Evolutionary conservation across 2,113 vertebrate species (phyloP), one percentile per base, ranked within the genome.

Genomic region (Neofelis nebulosa): DNA sequence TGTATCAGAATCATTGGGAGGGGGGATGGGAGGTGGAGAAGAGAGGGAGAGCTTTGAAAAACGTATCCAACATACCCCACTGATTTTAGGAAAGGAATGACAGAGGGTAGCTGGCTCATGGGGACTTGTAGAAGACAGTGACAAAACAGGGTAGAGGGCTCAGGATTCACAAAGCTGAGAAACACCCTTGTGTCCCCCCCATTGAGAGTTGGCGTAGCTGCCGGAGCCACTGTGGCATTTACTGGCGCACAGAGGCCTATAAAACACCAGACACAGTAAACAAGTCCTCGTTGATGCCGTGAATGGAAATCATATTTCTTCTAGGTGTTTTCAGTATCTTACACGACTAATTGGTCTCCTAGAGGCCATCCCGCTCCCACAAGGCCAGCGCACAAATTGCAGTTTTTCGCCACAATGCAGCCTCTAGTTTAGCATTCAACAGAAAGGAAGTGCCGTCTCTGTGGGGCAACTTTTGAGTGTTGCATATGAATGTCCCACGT

Each of bases 261-360:
- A 68, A 97, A 92, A 78, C 5, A 36, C 45, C 36, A 84, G 74
- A 25, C 90, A 1, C 14, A 0, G 74, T 65, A 71, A 96, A 31
- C 45, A 84, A 66, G 50, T 55, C 88, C 78, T 78, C 19, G 0
- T 0, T 16, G 87, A 95, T 88, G 92, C 65, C 84, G 55, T 91
- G 95, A 84, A 74, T 95, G 89, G 76, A 95, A 92, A 91, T 31
- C 41, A 0, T 78, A 21, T 94, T 92, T 96, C 96, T 98, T 92
- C 50, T 89, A 88, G 88, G 95, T 93, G 91, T 86, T 98, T 86
- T 79, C 90, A 92, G 96, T 96, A 36, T 96, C 90, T 97, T 83
- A 63, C 50, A 84, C 52, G 57, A 61, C 80, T 97, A 93, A 98
- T 74, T 92, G 97, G 92, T 93, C 95, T 97, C 95, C 71, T 48